Evolutionary conservation across 2,888 invertebrate genomes (phyloP).

Genomic region (Cyrtodaria siliqua): DNA sequence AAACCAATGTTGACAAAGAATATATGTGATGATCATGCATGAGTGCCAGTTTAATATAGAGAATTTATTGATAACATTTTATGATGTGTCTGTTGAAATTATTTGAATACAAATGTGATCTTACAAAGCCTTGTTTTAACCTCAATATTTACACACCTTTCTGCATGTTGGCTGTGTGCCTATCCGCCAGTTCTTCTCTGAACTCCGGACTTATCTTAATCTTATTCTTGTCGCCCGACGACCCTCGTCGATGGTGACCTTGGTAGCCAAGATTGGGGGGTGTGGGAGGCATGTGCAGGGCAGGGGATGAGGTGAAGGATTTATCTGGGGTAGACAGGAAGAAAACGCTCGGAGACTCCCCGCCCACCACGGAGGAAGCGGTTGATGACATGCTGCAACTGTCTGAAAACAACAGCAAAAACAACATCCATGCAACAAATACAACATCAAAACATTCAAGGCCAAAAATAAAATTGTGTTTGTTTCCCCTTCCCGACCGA

Average conservation of each 20-base stretch:
- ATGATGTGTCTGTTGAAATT: too few relatives aligned
- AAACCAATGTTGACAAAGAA: too few relatives aligned
- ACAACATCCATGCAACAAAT: not conserved
- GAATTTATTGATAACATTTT: too few relatives aligned
- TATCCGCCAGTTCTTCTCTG: conserved; percentile 76
- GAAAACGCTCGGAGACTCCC: conserved; percentile 26
- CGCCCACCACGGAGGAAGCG: conserved; percentile 51
- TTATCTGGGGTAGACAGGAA: conserved; percentile 37
- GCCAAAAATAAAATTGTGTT: too few relatives aligned
- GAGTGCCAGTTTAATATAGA: too few relatives aligned
- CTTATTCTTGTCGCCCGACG: conserved; percentile 82
- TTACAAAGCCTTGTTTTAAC: too few relatives aligned
- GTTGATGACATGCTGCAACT: conserved; percentile 66
- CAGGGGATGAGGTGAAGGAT: conserved; percentile 71
- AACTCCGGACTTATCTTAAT: conserved; percentile 81
- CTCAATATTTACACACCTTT: conserved; percentile 58
- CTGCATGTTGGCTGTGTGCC: conserved; percentile 25
- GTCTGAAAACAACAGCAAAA: conserved; percentile 55
- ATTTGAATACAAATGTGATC: too few relatives aligned
- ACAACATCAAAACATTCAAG: not conserved
- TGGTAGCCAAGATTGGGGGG: conserved; percentile 43
- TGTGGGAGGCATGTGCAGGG: conserved; percentile 66
- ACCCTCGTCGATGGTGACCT: conserved; percentile 80
- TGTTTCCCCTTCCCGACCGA: too few relatives aligned
- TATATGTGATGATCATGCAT: too few relatives aligned